These are phyloP conservation scores for Baronia brevicornis DNA, from an alignment of 2,888 invertebrate genomes.

Conservation along the genomic window DNA sequence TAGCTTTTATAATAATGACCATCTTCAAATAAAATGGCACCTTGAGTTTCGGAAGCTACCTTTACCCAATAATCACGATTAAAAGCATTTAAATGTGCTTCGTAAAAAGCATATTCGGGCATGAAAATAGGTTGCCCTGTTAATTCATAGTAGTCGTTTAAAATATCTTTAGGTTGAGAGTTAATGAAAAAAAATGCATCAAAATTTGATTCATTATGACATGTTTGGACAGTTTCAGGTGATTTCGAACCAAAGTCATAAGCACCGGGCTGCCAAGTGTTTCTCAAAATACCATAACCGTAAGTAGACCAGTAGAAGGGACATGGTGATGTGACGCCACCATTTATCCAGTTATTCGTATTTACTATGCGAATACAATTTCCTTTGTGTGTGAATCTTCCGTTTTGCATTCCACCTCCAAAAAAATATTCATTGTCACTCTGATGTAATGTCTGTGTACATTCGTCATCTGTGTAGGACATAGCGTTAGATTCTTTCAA, in stretches of 20 bases:
- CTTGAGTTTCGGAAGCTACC: constrained; percentile 33
- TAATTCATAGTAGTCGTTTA: constrained; percentile 58
- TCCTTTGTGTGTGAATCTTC: constrained; percentile 59
- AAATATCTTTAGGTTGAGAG: constrained; percentile 38
- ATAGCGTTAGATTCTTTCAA: constrained; percentile 43
- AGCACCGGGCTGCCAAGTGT: constrained; percentile 56
- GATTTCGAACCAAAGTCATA: constrained; percentile 51
- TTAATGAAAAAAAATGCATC: constrained; percentile 62
- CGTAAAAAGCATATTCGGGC: constrained; percentile 61
- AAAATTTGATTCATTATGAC: constrained; percentile 40
- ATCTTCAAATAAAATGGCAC: constrained; percentile 57
- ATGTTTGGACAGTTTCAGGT: constrained; percentile 28
- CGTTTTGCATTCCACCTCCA: constrained; percentile 68
- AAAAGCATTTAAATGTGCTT: constrained; percentile 62
- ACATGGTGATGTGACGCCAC: constrained; percentile 58
- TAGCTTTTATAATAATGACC: constrained; percentile 56
- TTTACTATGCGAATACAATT: constrained; percentile 50
- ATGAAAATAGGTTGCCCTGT: constrained; percentile 57
- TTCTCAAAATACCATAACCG: constrained; percentile 58
- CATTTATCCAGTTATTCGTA: constrained; percentile 54
- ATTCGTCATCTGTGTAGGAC: constrained; percentile 32
- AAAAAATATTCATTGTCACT: constrained; percentile 49
- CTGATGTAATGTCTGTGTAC: constrained; percentile 44
- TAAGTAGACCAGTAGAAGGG: constrained; percentile 64
- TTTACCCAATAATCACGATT: constrained; percentile 67